phyloP scores from a whole-genome alignment of 2,888 invertebrate genomes.

The Trissolcus brochymenae region DNA sequence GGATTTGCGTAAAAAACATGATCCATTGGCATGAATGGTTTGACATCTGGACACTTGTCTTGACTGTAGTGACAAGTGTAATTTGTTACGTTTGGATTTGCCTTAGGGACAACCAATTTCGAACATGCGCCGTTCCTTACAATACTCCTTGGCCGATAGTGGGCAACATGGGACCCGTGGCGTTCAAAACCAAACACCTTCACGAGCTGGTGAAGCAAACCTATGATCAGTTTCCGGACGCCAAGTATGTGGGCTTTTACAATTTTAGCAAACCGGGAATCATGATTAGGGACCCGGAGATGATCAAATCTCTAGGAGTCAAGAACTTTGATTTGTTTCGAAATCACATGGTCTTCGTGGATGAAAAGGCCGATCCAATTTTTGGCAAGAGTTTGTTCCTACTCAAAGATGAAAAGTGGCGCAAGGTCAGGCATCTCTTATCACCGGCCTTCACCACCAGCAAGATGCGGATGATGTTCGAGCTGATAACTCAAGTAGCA shows the following conservation, averaged over 20 bases:
- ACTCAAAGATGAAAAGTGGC: conserved; percentile 76
- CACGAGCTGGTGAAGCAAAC: conserved; percentile 7
- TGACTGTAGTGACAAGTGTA: background rate
- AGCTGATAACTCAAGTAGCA: conserved; percentile 74
- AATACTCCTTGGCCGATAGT: conserved; percentile 16
- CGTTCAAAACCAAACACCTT: conserved; percentile 6
- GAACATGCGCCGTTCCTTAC: conserved; percentile 15
- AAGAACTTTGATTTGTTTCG: conserved; percentile 67
- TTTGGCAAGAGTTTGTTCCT: conserved; percentile 63
- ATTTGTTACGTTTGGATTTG: background rate
- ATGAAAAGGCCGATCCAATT: conserved; percentile 56
- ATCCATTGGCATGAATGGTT: background rate
- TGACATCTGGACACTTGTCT: conserved; percentile 5
- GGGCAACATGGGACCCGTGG: conserved; percentile 31
- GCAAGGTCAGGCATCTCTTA: conserved; percentile 77
- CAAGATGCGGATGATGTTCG: conserved; percentile 79
- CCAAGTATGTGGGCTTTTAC: conserved; percentile 62
- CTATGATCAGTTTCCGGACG: conserved; percentile 53
- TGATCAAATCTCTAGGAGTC: conserved; percentile 65
- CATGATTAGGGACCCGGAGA: conserved; percentile 65
- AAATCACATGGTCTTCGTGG: conserved; percentile 61
- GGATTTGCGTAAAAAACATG: background rate
- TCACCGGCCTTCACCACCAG: conserved; percentile 80
- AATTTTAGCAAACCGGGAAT: conserved; percentile 63
- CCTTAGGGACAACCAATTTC: background rate